phyloP scores from a whole-genome alignment of 2,888 invertebrate genomes.

The Oegoconia quadripuncta region DNA sequence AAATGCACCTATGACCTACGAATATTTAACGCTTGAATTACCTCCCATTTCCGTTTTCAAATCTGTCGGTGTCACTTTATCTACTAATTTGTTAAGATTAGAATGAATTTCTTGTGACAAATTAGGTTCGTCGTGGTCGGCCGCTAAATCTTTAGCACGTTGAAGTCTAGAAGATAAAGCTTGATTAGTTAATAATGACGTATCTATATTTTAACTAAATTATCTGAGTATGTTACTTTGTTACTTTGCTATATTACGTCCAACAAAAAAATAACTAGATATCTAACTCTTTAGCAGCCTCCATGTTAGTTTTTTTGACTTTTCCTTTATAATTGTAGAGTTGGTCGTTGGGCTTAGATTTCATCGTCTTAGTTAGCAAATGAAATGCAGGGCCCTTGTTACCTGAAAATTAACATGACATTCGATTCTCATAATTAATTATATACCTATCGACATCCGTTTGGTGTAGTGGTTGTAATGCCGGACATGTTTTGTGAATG shows the following conservation, averaged over 20 bases:
- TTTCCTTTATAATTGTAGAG: conserved; percentile 43
- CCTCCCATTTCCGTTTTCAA: conserved; percentile 52
- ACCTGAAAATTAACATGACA: conserved; percentile 51
- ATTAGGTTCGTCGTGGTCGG: conserved; percentile 55
- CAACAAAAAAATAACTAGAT: no score
- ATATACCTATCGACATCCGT: no score
- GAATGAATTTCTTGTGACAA: conserved; percentile 47
- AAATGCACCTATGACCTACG: no score
- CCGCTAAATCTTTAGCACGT: conserved; percentile 43
- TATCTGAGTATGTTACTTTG: no score
- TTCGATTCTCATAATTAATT: no score
- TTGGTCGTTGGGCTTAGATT: conserved; percentile 31
- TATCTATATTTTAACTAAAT: not conserved
- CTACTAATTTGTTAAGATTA: conserved; percentile 33
- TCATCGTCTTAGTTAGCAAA: conserved; percentile 43
- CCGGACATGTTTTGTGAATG: no score
- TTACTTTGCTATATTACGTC: no score
- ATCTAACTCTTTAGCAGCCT: conserved; percentile 55
- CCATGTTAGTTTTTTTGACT: conserved; percentile 31
- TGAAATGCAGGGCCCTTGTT: conserved; percentile 58
- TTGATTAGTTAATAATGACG: not conserved
- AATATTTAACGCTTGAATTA: no score
- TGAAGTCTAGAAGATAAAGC: conserved; percentile 44
- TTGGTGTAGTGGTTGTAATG: no score
- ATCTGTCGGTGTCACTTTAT: conserved; percentile 33